Evolutionary conservation across 2,797 vertebrate species (phyloP), one percentile per base, ranked within the genome.

Genomic region (Alauda arvensis): DNA sequence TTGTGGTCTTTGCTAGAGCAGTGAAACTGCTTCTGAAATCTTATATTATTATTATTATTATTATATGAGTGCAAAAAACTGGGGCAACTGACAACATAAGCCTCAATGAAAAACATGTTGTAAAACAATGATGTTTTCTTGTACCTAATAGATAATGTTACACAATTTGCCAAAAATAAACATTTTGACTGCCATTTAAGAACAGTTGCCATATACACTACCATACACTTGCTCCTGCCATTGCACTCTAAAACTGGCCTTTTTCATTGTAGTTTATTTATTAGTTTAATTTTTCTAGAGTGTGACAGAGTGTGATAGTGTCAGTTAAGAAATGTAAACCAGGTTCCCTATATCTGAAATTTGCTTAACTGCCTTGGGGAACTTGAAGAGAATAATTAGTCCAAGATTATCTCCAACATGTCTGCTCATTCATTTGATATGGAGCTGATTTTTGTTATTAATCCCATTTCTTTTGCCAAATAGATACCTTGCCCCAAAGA

Each of bases 1-100:
- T 68, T 74, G 78, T 31, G 9, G n/a, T n/a, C 17, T 26, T 53
- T 34, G 28, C 10, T 70, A 52, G 2, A 59, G 5, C 17, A 77
- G 31, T 51, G 52, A 76, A 85, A 90, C 43, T 85, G 60, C 43
- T 80, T 88, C 78, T 94, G 91, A 88, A 93, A 94, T 84, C 29
- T 87, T 91, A 1, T n/a, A 65, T 48, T 75, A 65, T 48, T 75
- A 65, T 48, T 75, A 65, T 48, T 75, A 49, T 52, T 67, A 20
- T 53, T 62, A 74, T n/a, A 21, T 11, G 11, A 61, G 11, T 60
- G 65, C 43, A 53, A 91, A 79, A 78, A 74, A 37, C 12, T 43
- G 62, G 29, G 9, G 5, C 68, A 74, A 72, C 40, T 68, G 63
- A 67, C 10, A 37, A n/a, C 49, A 59, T n/a, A 87, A 88, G 77